Percentiles rank a stretch among this genome's conserved stretches.
These are phyloP conservation scores for Dicentrarchus labrax DNA, from an alignment of 2,113 vertebrate species.

Conservation along the genomic window DNA sequence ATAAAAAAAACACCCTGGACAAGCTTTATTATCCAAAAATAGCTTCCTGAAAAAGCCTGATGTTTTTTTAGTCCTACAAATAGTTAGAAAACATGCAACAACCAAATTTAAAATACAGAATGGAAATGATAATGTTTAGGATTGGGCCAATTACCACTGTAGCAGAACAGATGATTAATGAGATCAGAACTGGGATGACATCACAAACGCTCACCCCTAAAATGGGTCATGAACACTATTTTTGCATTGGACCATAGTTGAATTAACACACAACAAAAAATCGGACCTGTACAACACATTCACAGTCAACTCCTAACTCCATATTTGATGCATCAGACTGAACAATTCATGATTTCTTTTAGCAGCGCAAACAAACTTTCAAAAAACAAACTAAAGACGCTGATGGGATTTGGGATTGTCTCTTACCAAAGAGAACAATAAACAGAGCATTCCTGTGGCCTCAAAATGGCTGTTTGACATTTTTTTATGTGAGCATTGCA, in stretches of 20 bases:
- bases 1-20: not conserved
- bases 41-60: not conserved
- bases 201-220: not conserved
- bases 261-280: not conserved
- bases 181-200: not conserved
- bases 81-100: not conserved
- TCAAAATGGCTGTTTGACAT: not conserved
- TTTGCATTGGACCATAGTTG: not conserved
- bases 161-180: not conserved
- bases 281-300: not conserved
- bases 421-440: not conserved
- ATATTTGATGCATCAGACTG: not conserved
- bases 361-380: not conserved
- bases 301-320: not conserved
- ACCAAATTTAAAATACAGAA: not conserved
- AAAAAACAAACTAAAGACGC: not conserved
- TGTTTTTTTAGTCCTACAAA: not conserved
- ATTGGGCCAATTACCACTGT: not conserved
- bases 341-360: not conserved
- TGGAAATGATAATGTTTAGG: not conserved
- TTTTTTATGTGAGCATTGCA: not conserved
- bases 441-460: not conserved
- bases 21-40: constrained; percentile 18
- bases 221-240: not conserved
- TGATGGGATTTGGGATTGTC: not conserved